Conservation (phyloP, 2,113 vertebrate genomes). For the Cranoglanis bouderius region DNA sequence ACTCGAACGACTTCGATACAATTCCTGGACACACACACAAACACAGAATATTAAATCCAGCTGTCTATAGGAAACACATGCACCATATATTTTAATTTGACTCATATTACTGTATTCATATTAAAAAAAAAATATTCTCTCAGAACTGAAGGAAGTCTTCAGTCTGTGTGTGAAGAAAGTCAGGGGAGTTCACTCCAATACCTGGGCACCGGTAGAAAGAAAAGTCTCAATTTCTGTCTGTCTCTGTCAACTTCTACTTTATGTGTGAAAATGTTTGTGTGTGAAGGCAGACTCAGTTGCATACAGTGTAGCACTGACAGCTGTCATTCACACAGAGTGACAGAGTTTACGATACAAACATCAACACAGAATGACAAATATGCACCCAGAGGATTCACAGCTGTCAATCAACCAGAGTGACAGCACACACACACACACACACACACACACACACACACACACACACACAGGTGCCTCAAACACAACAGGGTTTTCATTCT, state of each 20-base stretch:
- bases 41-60: neutral
- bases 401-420: slow-evolving; percentile 76
- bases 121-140: neutral
- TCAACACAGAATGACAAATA: slow-evolving; percentile 62
- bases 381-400: slow-evolving; percentile 66
- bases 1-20: slow-evolving; percentile 97
- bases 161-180: neutral
- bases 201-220: neutral
- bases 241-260: slow-evolving; percentile 49
- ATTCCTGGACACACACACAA: slow-evolving; percentile 78
- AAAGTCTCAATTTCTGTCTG: slow-evolving; percentile 40
- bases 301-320: slow-evolving; percentile 41
- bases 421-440: slow-evolving; percentile 63
- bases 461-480: neutral
- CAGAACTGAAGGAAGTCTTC: neutral
- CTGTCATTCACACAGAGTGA: slow-evolving; percentile 75
- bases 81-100: neutral
- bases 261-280: slow-evolving; percentile 22
- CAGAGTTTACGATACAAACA: slow-evolving; percentile 74
- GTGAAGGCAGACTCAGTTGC: slow-evolving; percentile 8
- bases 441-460: slow-evolving; percentile 15
- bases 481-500: neutral
- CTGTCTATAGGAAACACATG: neutral
- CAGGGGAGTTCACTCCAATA: neutral
- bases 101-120: neutral